Evolutionary conservation across 2,797 vertebrate species (phyloP).

Genomic region (Enteromius paludinosus): DNA sequence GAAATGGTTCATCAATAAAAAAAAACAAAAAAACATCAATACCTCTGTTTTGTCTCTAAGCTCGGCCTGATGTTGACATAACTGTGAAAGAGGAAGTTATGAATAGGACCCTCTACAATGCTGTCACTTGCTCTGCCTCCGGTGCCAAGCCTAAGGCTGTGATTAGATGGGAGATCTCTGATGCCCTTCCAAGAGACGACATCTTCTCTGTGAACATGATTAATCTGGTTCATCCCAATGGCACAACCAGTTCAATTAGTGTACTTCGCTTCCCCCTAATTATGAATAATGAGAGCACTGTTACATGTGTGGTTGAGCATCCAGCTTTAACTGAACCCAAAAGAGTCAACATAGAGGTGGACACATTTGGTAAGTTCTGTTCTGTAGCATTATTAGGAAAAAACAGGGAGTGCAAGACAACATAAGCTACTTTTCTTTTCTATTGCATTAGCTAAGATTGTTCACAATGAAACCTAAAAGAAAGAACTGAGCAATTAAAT

Average conservation of each 20-base stretch:
- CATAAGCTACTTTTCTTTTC: neutral
- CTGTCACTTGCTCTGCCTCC: conserved; percentile 70
- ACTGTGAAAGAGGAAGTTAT: conserved; percentile 60
- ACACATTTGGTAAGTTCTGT: conserved; percentile 71
- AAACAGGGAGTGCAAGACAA: neutral
- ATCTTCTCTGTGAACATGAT: conserved; percentile 55
- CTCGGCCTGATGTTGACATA: conserved; percentile 66
- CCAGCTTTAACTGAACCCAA: conserved; percentile 62
- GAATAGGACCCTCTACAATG: conserved; percentile 71
- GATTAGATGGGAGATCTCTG: conserved; percentile 72
- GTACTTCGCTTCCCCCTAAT: conserved; percentile 73
- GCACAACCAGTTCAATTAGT: conserved; percentile 69
- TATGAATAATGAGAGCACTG: conserved; percentile 70
- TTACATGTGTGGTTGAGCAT: conserved; percentile 74
- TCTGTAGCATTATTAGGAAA: neutral
- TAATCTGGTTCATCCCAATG: conserved; percentile 60
- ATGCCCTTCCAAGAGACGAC: conserved; percentile 44
- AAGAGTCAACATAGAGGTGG: conserved; percentile 64
- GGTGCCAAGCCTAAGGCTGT: conserved; percentile 67
- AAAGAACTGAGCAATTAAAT: conserved; percentile 10
- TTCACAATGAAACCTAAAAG: neutral
- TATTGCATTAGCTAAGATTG: neutral
- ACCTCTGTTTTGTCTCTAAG: conserved; percentile 59
- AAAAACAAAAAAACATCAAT: neutral
- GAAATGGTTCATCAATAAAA: neutral